Base-by-base conservation (phyloP, 1,140 invertebrate species). In the Metaphire vulgaris region DNA sequence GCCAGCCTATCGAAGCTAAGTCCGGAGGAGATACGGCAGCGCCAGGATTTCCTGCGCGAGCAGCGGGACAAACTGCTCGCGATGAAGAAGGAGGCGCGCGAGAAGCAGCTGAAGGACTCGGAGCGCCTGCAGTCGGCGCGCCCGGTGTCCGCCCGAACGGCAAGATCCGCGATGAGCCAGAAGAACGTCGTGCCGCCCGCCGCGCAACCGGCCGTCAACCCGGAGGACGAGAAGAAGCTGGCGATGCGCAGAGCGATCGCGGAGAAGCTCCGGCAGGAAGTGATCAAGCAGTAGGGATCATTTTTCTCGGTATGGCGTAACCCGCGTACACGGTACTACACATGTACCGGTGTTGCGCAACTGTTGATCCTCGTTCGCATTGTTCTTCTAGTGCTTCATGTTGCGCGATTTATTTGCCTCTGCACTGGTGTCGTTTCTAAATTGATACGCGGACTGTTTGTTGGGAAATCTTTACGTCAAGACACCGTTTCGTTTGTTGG, bases 1-100 rank as follows among this genome's bases (percentile, higher is more conserved):
- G 80, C 79, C 21, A 75, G 69, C 26, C 79, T 81, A 69, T 77
- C 78, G 28, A 80, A 85, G 21, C 79, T 87, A 69, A 80, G 80
- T 74, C 82, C 83, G 28, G 89, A 90, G 72, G 93, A 96, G 80
- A 86, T 96, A n/a, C 88, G 89, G 77, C 90, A 90, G 74, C 88
- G 94, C 0, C 92, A 93, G 81, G 89, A 93, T 80, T 96, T 95
- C 83, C 86, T 97, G 31, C 90, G 92, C 33, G 89, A 91, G 69
- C 94, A 96, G 84, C 88, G 95, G 32, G 94, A 97, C 84, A 95
- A 96, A 83, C 88, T 97, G 28, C 88, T 97, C 33, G 91, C 92
- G 26, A 83, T 96, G 80, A 97, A 97, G 83, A 92, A 92, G 83
- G 89, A 92, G 84, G 93, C 92, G 28, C 88, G 94, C 31, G 91